These are phyloP conservation scores for Argya squamiceps DNA, from an alignment of 2,797 vertebrate genomes.

Conservation along the genomic window DNA sequence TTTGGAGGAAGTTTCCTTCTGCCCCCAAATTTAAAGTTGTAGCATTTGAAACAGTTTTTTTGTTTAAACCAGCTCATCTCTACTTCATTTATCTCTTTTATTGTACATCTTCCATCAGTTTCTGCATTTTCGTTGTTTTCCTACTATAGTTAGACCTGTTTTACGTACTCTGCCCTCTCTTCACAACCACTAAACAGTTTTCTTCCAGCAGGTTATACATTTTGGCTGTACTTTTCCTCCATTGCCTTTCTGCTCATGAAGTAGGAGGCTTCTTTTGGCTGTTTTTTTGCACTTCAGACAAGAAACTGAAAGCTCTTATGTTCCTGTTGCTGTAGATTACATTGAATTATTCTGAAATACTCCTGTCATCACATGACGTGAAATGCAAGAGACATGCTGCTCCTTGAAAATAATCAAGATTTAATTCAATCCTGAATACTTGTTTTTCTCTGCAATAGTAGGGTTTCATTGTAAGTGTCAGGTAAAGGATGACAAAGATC, in stretches of 20 bases:
- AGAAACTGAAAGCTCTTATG: neutral
- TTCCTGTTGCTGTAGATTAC: neutral
- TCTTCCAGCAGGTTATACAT: neutral
- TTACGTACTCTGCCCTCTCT: neutral
- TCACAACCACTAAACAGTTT: neutral
- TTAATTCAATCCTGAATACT: neutral
- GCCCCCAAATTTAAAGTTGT: neutral
- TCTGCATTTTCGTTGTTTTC: neutral
- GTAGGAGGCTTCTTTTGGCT: neutral
- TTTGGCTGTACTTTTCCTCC: neutral
- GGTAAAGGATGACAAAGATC: neutral
- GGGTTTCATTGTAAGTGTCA: neutral
- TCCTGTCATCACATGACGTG: neutral
- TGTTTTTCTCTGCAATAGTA: neutral
- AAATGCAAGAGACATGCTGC: constrained; percentile 10
- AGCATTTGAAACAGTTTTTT: neutral
- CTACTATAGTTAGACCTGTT: neutral
- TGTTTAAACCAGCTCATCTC: neutral
- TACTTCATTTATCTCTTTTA: neutral
- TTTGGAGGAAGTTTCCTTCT: neutral
- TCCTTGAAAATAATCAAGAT: constrained; percentile 32
- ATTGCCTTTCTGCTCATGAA: neutral
- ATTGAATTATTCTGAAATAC: neutral
- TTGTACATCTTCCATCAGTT: neutral
- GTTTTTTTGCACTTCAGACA: neutral